phyloP scores from a whole-genome alignment of 2,797 vertebrate genomes.

The Enteromius argenteus region DNA sequence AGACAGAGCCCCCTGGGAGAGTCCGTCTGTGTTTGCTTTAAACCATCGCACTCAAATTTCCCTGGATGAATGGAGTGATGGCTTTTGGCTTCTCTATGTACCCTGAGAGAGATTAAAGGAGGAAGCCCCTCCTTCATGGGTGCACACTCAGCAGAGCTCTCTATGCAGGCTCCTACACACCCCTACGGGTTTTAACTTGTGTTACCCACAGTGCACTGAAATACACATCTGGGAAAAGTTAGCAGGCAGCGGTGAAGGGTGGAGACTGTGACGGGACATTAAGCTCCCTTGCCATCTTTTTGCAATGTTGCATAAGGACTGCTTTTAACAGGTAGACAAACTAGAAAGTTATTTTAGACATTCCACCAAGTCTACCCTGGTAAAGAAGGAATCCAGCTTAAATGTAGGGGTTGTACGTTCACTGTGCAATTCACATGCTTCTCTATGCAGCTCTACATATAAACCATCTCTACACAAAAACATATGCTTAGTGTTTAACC shows the following conservation, averaged over 20 bases:
- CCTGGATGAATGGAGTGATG: slow-evolving; percentile 20
- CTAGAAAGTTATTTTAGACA: slow-evolving; percentile 12
- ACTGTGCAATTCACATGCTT: neutral
- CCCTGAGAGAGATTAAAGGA: slow-evolving; percentile 39
- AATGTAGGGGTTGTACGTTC: neutral
- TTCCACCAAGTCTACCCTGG: neutral
- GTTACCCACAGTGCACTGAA: slow-evolving; percentile 33
- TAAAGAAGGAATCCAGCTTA: neutral
- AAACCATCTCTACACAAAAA: slow-evolving; percentile 27
- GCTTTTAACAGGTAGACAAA: slow-evolving; percentile 45
- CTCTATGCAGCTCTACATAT: neutral
- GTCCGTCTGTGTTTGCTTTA: slow-evolving; percentile 25
- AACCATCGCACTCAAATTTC: slow-evolving; percentile 25
- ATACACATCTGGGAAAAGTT: slow-evolving; percentile 61
- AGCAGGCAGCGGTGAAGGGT: slow-evolving; percentile 43
- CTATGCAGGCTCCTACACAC: slow-evolving; percentile 30
- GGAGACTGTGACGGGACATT: slow-evolving; percentile 52
- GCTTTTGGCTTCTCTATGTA: slow-evolving; percentile 36
- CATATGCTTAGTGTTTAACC: slow-evolving; percentile 42
- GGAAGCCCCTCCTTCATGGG: slow-evolving; percentile 38
- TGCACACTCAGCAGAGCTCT: slow-evolving; percentile 59
- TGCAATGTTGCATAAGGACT: slow-evolving; percentile 43
- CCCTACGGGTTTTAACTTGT: slow-evolving; percentile 29
- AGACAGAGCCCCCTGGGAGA: slow-evolving; percentile 23
- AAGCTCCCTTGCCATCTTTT: slow-evolving; percentile 46